Evolutionary conservation across 2,797 vertebrate genomes (phyloP), one percentile per base, ranked within the genome.

Genomic region (Myotis pilosus): DNA sequence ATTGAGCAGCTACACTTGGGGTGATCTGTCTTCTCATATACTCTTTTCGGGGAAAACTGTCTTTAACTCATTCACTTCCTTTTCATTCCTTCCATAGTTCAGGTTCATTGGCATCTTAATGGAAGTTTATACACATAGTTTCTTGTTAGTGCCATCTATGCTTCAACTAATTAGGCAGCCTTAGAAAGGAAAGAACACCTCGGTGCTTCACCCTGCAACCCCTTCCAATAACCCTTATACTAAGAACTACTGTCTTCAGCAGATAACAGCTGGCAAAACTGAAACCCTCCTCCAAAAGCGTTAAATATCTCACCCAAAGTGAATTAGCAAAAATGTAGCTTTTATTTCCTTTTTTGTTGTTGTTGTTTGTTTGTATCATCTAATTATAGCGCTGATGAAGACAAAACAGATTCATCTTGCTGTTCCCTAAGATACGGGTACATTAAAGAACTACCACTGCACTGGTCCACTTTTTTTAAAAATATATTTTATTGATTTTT

Each of bases 11-110:
- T 57, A 36, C n/a, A 33, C 16, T 71, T 80, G 57, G 23, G 49
- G 47, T 23, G 10, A 23, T 82, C 33, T 7, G 44, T 71, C n/a
- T 66, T 93, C 38, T 69, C 60, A 17, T n/a, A 57, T 13, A 75
- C 11, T 69, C 79, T 95, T 88, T 75, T 16, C 13, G 69, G 64
- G 33, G 41, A 51, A 88, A 92, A 55, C 16, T 51, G 16, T 89
- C 87, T 57, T 89, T 64, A 93, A 69, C 51, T 8, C 33, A 57
- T 47, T 87, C 28, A 44, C 78, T 81, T 83, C 25, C 12, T 49
- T 91, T 91, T 90, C 57, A 83, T 90, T 93, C 76, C 47, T 33
- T 94, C 47, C 66, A 83, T 49, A 81, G 51, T 83, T 89, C 81
- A 85, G 57, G 44, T 60, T 85, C 80, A 38, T 55, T 57, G n/a